Evolutionary conservation across 1,140 invertebrate species (phyloP).

Genomic region (Macrobrachium rosenbergii): DNA sequence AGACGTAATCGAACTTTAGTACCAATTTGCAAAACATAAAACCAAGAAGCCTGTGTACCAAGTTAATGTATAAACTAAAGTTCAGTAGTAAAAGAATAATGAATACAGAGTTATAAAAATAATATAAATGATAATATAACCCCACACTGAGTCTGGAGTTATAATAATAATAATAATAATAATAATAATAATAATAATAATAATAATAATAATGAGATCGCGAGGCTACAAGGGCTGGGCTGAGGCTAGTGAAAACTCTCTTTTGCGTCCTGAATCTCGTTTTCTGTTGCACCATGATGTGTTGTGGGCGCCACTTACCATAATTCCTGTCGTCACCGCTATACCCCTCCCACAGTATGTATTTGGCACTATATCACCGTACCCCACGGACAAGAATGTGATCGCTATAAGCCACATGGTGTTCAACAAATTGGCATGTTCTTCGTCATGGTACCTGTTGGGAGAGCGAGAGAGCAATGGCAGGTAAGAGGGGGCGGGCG

Average conservation of each 20-base stretch:
- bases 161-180: conserved; percentile 39
- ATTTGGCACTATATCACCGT: conserved; percentile 99
- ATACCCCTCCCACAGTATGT: conserved; percentile 99
- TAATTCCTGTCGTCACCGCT: conserved; percentile 97
- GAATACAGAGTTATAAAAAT: not conserved
- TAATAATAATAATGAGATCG: conserved; percentile 42
- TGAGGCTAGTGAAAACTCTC: conserved; percentile 57
- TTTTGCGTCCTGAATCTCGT: conserved; percentile 61
- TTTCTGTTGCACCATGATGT: conserved; percentile 42
- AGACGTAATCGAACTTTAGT: no score
- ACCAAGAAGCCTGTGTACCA: no score
- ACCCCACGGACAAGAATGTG: conserved; percentile 98
- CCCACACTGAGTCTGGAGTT: conserved; percentile 5
- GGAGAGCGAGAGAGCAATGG: conserved; percentile 62
- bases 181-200: conserved; percentile 19
- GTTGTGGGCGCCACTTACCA: conserved; percentile 82
- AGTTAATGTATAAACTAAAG: no score
- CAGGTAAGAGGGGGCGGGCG: conserved; percentile 43
- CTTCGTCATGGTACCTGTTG: conserved; percentile 93
- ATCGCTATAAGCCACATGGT: conserved; percentile 99
- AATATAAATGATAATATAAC: not conserved
- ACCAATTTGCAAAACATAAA: no score
- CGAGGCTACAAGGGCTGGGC: conserved; percentile 61
- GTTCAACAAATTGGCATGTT: conserved; percentile 97
- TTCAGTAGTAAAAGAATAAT: no score